Base-by-base conservation (phyloP, 2,797 vertebrate genomes). In the Siniperca scherzeri region DNA sequence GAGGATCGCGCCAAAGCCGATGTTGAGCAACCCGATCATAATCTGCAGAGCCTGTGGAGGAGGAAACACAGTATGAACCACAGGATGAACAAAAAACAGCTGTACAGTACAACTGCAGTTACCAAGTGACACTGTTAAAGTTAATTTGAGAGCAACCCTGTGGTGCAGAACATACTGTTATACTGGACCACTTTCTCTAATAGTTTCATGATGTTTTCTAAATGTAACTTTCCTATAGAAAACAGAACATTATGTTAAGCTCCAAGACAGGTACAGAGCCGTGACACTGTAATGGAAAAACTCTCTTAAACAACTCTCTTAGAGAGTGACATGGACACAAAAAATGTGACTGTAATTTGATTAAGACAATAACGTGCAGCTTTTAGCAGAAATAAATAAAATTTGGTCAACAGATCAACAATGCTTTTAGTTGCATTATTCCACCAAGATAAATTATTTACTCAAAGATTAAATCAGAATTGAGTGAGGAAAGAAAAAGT, bases 31-130 rank as follows among this genome's bases (percentile, higher is more conserved):
- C 27, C 95, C 95, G 40, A 88, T 44, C 88, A 96, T 87, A 3
- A 96, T 94, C 67, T 96, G 95, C n/a, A 93, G n/a, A 22, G 87
- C 52, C 95, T 96, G 84, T 5, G 1, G 64, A 70, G 82, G 7
- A 81, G 14, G 56, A 82, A 65, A 71, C 17, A 0, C 5, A 22
- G 21, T 3, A 42, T 64, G 53, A 40, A 67, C 40, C 21, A 13
- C 52, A n/a, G 22, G 4, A 38, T 36, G 14, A 14, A 46, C 25
- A 38, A 12, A 42, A n/a, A 25, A 46, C 13, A 19, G 6, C 36
- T 48, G 42, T 44, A 60, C 25, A 17, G 38, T 5, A 42, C 2
- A 27, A 60, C 16, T 30, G 25, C 25, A 4, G 0, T 14, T 17
- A 69, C 6, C 17, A 10, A 19, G 33, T 53, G 8, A 22, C 9